phyloP scores from a whole-genome alignment of 2,888 invertebrate genomes.

The Oeneis ivallda region DNA sequence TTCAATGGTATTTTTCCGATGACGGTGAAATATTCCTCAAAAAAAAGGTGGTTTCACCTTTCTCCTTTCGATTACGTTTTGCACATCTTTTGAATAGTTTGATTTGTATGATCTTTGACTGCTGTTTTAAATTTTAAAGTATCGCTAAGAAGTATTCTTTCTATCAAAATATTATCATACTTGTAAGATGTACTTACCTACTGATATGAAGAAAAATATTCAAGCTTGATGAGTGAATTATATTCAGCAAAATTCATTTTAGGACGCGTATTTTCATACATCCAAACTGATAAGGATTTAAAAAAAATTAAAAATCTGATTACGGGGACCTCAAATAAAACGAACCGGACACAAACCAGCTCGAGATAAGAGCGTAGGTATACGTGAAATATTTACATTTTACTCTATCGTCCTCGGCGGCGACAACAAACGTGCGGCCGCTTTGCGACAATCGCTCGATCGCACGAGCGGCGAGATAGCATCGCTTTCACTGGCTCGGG shows the following conservation, averaged over 20 bases:
- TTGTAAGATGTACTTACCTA: too few species aligned
- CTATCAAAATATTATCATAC: too few species aligned
- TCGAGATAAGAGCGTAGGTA: slow-evolving; percentile 25
- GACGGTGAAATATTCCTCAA: too few species aligned
- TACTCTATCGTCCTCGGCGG: slow-evolving; percentile 37
- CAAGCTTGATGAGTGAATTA: background rate
- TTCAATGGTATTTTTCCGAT: too few species aligned
- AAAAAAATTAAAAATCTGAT: slow-evolving; percentile 23
- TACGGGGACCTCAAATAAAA: slow-evolving; percentile 22
- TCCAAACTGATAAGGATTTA: slow-evolving; percentile 8
- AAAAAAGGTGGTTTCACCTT: too few species aligned
- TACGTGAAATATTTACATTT: slow-evolving; percentile 31
- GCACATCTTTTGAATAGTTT: too few species aligned
- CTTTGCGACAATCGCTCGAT: slow-evolving; percentile 61
- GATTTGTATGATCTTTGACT: too few species aligned
- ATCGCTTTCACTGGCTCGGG: slow-evolving; percentile 45
- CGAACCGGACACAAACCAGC: slow-evolving; percentile 34
- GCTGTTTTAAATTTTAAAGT: too few species aligned
- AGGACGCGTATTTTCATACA: background rate
- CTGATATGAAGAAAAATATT: too few species aligned
- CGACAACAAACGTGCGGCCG: slow-evolving; percentile 58
- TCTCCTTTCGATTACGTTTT: too few species aligned
- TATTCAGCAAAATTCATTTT: background rate
- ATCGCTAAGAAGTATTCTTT: too few species aligned
- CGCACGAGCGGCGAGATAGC: slow-evolving; percentile 55